Evolutionary conservation across 2,888 invertebrate species (phyloP), one percentile per base, ranked within the genome.

Genomic region (Patella depressa): DNA sequence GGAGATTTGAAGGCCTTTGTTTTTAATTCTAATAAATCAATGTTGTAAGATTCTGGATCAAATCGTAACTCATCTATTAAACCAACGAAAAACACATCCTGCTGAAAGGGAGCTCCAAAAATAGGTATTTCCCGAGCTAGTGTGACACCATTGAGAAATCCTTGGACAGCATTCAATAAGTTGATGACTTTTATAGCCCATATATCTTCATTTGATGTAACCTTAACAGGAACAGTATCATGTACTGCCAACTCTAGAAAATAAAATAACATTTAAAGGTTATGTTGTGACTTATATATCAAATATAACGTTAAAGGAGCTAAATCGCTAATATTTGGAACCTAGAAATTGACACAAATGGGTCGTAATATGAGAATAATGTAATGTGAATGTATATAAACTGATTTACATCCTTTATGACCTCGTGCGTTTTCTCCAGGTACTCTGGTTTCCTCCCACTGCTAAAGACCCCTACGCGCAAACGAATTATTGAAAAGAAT

Each of bases 51-150:
- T n/a, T 86, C 84, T n/a, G 85, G 85, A 75, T 90, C 88, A 81
- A 88, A 90, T 15, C 85, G 79, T 2, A 90, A 83, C 79, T 90
- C 90, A 80, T 90, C 90, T 53, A 90, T 88, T 19, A 90, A 79
- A 1, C 90, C 90, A 57, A 88, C 86, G 69, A 90, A 75, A 73
- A 90, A 88, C 15, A 88, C 80, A 65, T 85, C 88, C 19, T 85
- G 80, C 1, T 82, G 84, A 79, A 88, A 90, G 19, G 89, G 89
- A 19, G 85, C 80, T 1, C 90, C 90, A 84, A 90, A 90, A 57
- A 90, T 86, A 0, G 90, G 90, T 11, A 89, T 82, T 78, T 90
- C 89, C 71, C 90, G 84, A 19, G 85, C 87, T 9, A 89, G 53
- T 0, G 81, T 79, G 7, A 75, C 73, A 34, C 88, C 88, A 73